These are phyloP conservation scores for Oxyruncus cristatus DNA, from an alignment of 2,113 vertebrate species.

Conservation along the genomic window DNA sequence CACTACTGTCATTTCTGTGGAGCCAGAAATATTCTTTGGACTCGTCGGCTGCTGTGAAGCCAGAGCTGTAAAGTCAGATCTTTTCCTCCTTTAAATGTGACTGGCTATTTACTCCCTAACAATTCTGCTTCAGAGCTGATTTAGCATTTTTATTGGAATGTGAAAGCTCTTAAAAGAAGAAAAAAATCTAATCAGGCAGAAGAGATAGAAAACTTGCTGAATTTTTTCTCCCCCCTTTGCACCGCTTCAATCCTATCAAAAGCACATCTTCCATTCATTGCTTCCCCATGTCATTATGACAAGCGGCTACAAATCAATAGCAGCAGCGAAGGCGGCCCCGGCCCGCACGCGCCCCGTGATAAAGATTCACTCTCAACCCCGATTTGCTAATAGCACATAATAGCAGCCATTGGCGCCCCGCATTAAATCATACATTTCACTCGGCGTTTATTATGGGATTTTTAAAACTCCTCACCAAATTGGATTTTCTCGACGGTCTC, in stretches of 20 bases:
- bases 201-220: constrained; percentile 86
- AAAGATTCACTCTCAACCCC: constrained; percentile 81
- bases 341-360: constrained; percentile 73
- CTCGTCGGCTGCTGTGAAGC: constrained; percentile 41
- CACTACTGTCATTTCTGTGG: constrained; percentile 7
- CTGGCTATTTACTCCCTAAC: constrained; percentile 81
- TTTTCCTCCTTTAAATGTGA: constrained; percentile 73
- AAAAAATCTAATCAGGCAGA: constrained; percentile 84
- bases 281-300: constrained; percentile 85
- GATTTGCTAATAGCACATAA: constrained; percentile 93
- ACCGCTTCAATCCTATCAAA: constrained; percentile 81
- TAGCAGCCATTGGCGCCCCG: constrained; percentile 84
- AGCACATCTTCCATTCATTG: constrained; percentile 86
- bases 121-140: constrained; percentile 81
- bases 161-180: constrained; percentile 83
- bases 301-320: constrained; percentile 85
- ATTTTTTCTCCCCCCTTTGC: constrained; percentile 72
- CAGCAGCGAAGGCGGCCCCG: constrained; percentile 68
- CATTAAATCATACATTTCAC: constrained; percentile 90
- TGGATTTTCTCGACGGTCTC: constrained; percentile 90
- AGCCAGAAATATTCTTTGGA: constrained; percentile 29
- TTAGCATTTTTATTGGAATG: constrained; percentile 87
- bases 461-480: constrained; percentile 90
- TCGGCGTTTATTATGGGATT: constrained; percentile 87
- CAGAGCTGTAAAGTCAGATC: constrained; percentile 63